Evolutionary conservation across 1,140 invertebrate species (phyloP), one percentile per base, ranked within the genome.

Genomic region (Pseudomyrmex concolor): DNA sequence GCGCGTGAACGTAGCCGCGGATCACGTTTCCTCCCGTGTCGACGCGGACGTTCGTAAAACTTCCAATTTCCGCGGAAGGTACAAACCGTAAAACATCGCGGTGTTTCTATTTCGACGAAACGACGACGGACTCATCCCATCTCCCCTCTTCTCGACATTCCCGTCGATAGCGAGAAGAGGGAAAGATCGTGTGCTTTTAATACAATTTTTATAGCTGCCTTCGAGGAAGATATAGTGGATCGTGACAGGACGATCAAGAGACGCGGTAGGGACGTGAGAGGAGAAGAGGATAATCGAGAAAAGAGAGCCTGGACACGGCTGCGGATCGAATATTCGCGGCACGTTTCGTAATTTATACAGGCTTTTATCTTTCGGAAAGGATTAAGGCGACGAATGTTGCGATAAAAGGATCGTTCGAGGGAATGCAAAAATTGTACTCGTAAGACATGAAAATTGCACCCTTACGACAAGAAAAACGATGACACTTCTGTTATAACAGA

Each of bases 31-130:
- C n/a, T 68, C 19, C 9, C 54, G 10, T 70, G 19, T 68, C 45
- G 63, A 22, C 57, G 22, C 66, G 8, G 17, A 45, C 22, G 63
- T 86, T 77, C 84, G 76, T 89, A 86, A 89, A 89, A 88, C 81
- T 71, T 88, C 34, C 86, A 84, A 89, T 89, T 89, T 89, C 71
- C 84, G 80, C 62, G 45, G 48, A 86, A 84, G 86, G 66, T 81
- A 84, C 55, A 81, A 83, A 72, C 85, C 62, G 64, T 86, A 84
- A 89, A 89, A 81, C 66, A 60, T 43, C 54, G 22, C 15, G 62
- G 54, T 80, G 84, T 88, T 88, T 83, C 78, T 83, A 88, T 88
- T 73, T 59, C 63, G 54, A 51, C 34, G 78, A 62, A 85, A 83
- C 45, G 71, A 66, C 62, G 57, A 15, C 64, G 57, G 45, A 57